These are phyloP conservation scores for Rhodeus uyekii DNA, from an alignment of 2,797 vertebrate genomes.

Conservation along the genomic window DNA sequence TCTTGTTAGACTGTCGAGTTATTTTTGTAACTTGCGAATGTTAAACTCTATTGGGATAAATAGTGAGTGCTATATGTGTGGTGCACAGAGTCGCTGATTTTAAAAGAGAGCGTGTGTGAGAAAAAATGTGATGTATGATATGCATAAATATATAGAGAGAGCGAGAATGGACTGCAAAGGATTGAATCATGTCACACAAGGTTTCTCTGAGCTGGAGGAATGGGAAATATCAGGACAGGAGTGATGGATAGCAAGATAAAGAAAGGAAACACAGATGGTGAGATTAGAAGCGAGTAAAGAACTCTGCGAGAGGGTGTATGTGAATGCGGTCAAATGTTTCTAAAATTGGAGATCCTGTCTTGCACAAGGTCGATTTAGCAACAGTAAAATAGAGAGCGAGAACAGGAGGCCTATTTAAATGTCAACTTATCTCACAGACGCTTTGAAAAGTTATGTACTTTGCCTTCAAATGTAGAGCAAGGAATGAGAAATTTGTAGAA, in stretches of 20 bases:
- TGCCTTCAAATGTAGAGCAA: background rate
- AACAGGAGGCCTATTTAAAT: slow-evolving; percentile 19
- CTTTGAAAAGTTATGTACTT: background rate
- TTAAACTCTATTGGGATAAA: background rate
- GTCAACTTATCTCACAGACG: slow-evolving; percentile 11
- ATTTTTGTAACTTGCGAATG: background rate
- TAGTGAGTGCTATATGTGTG: background rate
- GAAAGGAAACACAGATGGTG: slow-evolving; percentile 54
- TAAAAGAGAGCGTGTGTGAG: background rate
- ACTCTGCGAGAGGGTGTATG: slow-evolving; percentile 32
- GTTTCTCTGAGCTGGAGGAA: background rate
- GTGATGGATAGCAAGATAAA: slow-evolving; percentile 33
- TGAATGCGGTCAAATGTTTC: slow-evolving; percentile 57
- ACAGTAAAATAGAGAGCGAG: slow-evolving; percentile 50
- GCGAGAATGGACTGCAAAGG: background rate
- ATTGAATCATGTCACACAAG: slow-evolving; percentile 1
- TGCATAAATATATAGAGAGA: background rate
- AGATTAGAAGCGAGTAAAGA: slow-evolving; percentile 13
- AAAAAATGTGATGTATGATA: background rate
- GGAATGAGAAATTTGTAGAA: background rate
- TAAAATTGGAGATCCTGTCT: slow-evolving; percentile 79
- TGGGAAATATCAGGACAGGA: slow-evolving; percentile 34
- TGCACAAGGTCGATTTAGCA: slow-evolving; percentile 75
- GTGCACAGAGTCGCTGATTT: background rate
- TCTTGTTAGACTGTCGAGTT: no score